phyloP scores from a whole-genome alignment of 2,113 vertebrate species.

The Panthera uncia region DNA sequence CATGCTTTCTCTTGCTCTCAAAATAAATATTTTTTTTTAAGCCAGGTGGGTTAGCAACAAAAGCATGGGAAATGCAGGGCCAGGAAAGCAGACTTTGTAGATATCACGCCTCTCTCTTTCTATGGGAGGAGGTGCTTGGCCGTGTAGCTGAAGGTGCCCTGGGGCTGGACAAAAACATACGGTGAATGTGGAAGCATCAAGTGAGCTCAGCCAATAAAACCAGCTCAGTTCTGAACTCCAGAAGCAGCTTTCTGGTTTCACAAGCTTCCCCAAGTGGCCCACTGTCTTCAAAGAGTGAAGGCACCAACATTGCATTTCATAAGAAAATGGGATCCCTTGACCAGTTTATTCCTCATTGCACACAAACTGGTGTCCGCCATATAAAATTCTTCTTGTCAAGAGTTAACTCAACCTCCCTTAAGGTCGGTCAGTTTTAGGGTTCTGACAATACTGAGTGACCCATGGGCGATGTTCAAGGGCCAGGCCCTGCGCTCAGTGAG shows the following conservation, averaged over 20 bases:
- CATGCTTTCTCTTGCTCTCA: too few relatives aligned
- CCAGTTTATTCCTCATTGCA: neutral
- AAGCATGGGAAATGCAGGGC: neutral
- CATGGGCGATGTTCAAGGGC: accelerated
- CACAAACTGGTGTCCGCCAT: neutral
- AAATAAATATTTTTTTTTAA: too few relatives aligned
- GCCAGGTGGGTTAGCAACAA: neutral
- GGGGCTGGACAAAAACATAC: neutral
- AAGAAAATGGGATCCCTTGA: accelerated
- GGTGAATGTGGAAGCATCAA: neutral
- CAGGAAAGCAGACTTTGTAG: neutral
- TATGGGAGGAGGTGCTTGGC: too few relatives aligned
- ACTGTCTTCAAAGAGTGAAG: accelerated
- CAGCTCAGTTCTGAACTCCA: neutral
- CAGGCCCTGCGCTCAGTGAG: neutral
- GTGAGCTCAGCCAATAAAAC: too few relatives aligned
- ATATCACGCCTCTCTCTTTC: neutral
- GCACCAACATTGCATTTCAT: too few relatives aligned
- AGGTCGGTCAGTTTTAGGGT: neutral
- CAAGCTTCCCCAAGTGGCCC: accelerated
- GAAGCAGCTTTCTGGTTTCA: accelerated
- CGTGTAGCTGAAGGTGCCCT: neutral
- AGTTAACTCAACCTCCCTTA: neutral
- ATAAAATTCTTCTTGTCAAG: too few relatives aligned
- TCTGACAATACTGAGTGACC: neutral